phyloP scores from a whole-genome alignment of 2,113 vertebrate genomes.

The Tylochromis polylepis region DNA sequence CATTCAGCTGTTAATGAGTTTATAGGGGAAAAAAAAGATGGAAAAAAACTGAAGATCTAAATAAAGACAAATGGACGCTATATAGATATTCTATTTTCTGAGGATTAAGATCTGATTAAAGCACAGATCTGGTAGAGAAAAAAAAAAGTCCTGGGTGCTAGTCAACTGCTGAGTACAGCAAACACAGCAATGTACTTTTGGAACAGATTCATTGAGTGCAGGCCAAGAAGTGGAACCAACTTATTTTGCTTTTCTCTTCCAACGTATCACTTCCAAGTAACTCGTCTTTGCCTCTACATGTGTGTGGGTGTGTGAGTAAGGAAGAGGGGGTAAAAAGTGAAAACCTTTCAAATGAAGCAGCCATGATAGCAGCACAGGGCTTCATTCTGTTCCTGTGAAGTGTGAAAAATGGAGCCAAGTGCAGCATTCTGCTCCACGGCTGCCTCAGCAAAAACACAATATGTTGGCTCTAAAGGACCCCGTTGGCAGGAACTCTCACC shows the following conservation, averaged over 20 bases:
- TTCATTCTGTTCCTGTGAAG: slow-evolving; percentile 57
- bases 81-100: not conserved
- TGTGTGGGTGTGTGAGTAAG: not conserved
- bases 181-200: slow-evolving; percentile 10
- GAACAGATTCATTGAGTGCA: not conserved
- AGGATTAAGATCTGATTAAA: slow-evolving; percentile 4
- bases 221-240: slow-evolving; percentile 5
- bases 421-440: slow-evolving; percentile 52
- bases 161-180: slow-evolving; percentile 40
- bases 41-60: not conserved
- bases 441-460: slow-evolving; percentile 70
- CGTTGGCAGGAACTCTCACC: slow-evolving; percentile 39
- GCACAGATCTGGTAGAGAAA: not conserved
- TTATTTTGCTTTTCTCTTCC: not conserved
- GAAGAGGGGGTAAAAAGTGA: not conserved
- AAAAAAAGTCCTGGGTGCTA: slow-evolving; percentile 7
- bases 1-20: not conserved
- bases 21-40: not conserved
- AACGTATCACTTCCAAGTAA: not conserved
- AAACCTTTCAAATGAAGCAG: not conserved
- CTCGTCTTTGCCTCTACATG: not conserved
- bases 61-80: not conserved
- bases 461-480: slow-evolving; percentile 51
- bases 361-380: slow-evolving; percentile 6
- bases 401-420: slow-evolving; percentile 38